Evolutionary conservation across 1,140 invertebrate genomes (phyloP).

Genomic region (Gonioctena quinquepunctata): DNA sequence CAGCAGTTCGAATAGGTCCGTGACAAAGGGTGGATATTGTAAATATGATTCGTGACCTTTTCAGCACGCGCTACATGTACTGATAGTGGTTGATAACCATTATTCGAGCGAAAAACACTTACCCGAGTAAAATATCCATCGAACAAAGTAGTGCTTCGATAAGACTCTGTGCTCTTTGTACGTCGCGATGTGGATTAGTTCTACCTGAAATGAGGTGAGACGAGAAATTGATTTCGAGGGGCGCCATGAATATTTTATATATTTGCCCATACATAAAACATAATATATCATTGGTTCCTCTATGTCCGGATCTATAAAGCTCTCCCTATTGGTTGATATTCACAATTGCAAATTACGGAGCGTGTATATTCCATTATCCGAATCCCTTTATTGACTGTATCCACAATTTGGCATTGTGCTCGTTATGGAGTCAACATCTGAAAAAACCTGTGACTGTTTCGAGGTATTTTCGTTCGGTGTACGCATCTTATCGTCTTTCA

Average conservation of each 20-base stretch:
- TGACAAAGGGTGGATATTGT: neutral
- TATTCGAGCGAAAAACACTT: neutral
- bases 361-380: neutral
- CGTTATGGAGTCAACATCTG: neutral
- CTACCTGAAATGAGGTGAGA: neutral
- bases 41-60: neutral
- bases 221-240: neutral
- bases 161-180: neutral
- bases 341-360: neutral
- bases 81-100: conserved; percentile 5
- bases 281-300: neutral
- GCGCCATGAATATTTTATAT: neutral
- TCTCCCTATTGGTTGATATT: neutral
- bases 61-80: neutral
- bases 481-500: neutral
- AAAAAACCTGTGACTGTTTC: neutral
- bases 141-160: neutral
- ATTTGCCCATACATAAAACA: neutral
- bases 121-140: neutral
- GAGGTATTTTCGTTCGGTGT: neutral
- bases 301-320: neutral
- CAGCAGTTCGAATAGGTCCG: neutral
- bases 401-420: neutral
- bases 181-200: neutral
- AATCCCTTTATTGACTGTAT: neutral